These are phyloP conservation scores for Dioctria rufipes DNA, from an alignment of 2,888 invertebrate genomes.

Conservation along the genomic window DNA sequence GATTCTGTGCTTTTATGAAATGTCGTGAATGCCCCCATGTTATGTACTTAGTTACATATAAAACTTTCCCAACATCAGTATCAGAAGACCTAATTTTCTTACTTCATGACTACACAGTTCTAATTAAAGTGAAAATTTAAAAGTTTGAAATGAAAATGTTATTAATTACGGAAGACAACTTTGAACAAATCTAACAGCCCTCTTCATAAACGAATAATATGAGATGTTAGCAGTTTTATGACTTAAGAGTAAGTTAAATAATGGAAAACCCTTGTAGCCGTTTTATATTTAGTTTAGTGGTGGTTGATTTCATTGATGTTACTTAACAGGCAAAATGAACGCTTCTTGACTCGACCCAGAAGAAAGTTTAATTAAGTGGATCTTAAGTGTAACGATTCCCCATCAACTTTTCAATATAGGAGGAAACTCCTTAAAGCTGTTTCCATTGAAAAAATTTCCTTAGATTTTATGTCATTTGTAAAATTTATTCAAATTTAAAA, in stretches of 20 bases:
- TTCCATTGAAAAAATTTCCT: no score
- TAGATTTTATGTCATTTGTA: no score
- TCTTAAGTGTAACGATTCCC: constrained; percentile 32
- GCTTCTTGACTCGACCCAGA: not conserved
- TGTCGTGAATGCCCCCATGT: not conserved
- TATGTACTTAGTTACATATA: no score
- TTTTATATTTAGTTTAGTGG: not conserved
- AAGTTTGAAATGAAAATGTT: not conserved
- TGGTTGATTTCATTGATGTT: constrained; percentile 11
- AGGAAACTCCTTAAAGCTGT: constrained; percentile 17
- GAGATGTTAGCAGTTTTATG: not conserved
- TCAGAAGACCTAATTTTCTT: not conserved
- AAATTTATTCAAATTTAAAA: no score
- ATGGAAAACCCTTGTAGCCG: not conserved
- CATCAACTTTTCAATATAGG: not conserved
- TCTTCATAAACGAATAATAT: no score
- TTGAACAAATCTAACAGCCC: no score
- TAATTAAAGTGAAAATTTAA: constrained; percentile 12
- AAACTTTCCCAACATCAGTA: not conserved
- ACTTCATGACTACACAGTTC: not conserved
- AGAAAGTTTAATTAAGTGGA: constrained; percentile 41
- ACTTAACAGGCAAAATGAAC: constrained; percentile 31
- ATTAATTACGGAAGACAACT: not conserved
- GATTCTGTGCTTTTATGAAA: not conserved
- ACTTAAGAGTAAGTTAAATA: not conserved